Percentiles rank a stretch among this genome's conserved stretches.
phyloP scores from a whole-genome alignment of 1,140 invertebrate genomes.

The Delia radicum region DNA sequence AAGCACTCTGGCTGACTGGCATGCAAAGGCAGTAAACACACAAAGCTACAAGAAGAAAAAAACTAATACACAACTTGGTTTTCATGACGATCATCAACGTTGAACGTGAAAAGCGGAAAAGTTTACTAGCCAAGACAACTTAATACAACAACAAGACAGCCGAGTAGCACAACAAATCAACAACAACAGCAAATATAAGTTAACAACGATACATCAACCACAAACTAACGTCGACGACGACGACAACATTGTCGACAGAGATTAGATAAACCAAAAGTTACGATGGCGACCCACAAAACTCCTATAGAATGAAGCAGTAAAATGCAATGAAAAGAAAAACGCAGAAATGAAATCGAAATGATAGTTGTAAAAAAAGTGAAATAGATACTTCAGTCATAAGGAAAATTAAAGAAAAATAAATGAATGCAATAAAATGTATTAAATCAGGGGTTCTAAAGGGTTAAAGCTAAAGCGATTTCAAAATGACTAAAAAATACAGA shows the following conservation, averaged over 20 bases:
- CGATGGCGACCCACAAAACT: constrained; percentile 20
- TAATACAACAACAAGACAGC: constrained; percentile 18
- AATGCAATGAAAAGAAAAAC: not conserved
- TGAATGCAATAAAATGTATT: too few relatives aligned
- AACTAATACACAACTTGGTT: constrained; percentile 11
- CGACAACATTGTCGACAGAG: too few relatives aligned
- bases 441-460: too few relatives aligned
- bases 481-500: too few relatives aligned
- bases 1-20: too few relatives aligned
- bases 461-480: too few relatives aligned
- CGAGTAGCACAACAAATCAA: too few relatives aligned
- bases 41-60: not conserved
- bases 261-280: not conserved
- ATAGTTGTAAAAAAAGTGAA: constrained; percentile 8
- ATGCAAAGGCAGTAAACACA: not conserved
- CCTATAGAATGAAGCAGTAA: not conserved
- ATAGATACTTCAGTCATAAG: not conserved
- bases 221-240: too few relatives aligned
- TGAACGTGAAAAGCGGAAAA: constrained; percentile 57
- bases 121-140: constrained; percentile 35
- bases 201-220: not conserved
- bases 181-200: not conserved
- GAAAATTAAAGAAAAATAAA: not conserved
- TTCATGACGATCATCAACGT: constrained; percentile 54
- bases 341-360: too few relatives aligned